phyloP scores from a whole-genome alignment of 2,888 invertebrate species.

The Synergus japonicus region DNA sequence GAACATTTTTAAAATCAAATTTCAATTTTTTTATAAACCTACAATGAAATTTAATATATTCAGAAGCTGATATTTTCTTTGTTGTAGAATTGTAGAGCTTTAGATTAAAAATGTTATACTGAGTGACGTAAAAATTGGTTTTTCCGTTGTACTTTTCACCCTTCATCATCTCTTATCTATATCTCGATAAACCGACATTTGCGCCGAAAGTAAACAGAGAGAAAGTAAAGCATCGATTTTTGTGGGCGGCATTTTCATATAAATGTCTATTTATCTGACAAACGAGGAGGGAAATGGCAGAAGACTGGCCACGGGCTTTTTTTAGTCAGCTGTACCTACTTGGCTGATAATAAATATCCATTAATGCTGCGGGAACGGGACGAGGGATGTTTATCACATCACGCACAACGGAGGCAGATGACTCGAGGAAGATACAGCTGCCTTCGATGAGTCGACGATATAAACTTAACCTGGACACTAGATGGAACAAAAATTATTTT shows the following conservation, averaged over 20 bases:
- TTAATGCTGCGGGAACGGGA: constrained; percentile 64
- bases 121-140: not conserved
- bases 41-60: not conserved
- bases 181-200: not conserved
- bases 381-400: constrained; percentile 75
- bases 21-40: not conserved
- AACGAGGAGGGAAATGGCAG: constrained; percentile 10
- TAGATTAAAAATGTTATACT: not conserved
- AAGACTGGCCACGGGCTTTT: constrained; percentile 47
- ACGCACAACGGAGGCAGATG: constrained; percentile 73
- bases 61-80: not conserved
- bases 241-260: constrained; percentile 25
- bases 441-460: constrained; percentile 66
- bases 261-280: constrained; percentile 37
- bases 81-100: no score
- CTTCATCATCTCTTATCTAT: not conserved
- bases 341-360: constrained; percentile 76
- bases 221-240: constrained; percentile 31
- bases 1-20: not conserved
- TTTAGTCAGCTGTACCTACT: constrained; percentile 67
- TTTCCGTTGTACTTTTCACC: not conserved
- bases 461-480: constrained; percentile 53
- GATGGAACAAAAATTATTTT: constrained; percentile 10
- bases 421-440: constrained; percentile 75
- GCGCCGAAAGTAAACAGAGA: not conserved